Conservation (phyloP, 2,888 invertebrate species). For the Trachelus iudaicus region DNA sequence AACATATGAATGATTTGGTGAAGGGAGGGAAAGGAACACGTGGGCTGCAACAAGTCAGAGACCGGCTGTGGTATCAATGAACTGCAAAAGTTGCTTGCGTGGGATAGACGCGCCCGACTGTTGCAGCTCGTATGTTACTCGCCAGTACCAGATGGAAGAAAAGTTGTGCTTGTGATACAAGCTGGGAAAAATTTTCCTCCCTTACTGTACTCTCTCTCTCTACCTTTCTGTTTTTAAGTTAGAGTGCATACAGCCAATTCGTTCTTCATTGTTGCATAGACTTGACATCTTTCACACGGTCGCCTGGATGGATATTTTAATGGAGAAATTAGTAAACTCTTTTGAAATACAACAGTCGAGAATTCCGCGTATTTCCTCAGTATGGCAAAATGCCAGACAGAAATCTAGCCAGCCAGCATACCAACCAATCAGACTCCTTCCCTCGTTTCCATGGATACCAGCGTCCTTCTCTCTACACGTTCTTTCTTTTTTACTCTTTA, state of each 20-base stretch:
- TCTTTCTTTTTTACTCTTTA: background rate
- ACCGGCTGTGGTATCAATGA: slow-evolving; percentile 44
- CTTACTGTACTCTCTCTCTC: slow-evolving; percentile 20
- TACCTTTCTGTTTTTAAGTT: slow-evolving; percentile 1
- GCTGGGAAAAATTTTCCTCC: slow-evolving; percentile 2
- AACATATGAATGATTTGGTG: too few relatives aligned
- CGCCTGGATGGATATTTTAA: background rate
- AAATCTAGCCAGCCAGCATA: background rate
- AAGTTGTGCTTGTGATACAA: background rate
- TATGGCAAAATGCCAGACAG: background rate
- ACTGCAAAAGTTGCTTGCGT: slow-evolving; percentile 45
- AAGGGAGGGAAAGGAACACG: too few relatives aligned
- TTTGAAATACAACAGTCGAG: background rate
- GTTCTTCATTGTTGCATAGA: background rate
- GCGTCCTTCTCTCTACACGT: slow-evolving; percentile 20
- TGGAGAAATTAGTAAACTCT: background rate
- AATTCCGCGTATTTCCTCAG: background rate
- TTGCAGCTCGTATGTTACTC: background rate
- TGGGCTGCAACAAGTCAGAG: too few relatives aligned
- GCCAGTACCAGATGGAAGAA: background rate
- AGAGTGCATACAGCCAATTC: background rate
- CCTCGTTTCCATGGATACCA: slow-evolving; percentile 52
- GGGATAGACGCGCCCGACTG: background rate
- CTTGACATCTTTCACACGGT: background rate
- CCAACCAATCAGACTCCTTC: background rate